Base-by-base conservation (phyloP, 2,888 invertebrate species). In the Heliconius aoede region DNA sequence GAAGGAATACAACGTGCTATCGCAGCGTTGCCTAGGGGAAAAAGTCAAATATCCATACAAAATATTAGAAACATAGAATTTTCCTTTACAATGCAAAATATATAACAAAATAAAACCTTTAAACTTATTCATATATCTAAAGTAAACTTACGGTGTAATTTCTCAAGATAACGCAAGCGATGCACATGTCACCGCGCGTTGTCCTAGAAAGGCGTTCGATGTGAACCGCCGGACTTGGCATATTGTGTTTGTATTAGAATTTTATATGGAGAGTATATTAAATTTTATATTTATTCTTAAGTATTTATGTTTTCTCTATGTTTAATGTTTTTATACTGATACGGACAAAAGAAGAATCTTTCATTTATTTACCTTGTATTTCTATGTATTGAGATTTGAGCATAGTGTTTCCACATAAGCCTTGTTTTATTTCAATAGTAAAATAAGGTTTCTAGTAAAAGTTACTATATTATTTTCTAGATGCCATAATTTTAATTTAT, bases 181-280 rank as follows among this genome's bases (percentile, higher is more conserved):
- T 62, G 62, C 61, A 75, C 71, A 71, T 28, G 75, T 71, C 75
- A 62, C 32, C 32, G 69, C 75, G 21, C 30, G 51, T 71, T 75
- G 75, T 61, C 75, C 75, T 75, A 71, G 32, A 75, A 75, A 71
- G 28, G 51, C 75, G 71, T 71, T 32, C 67, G 67, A 60, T 74
- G 58, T 67, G 18, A 75, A 71, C 75, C 75, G 7, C 75, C 62
- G 51, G 32, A 62, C 55, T 21, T 21, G 26, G 58, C 60, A 71
- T 58, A 71, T 32, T 26, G 69, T 55, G 30, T 36, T 65, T 65
- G 24, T 65, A 65, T 65, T 11, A 24, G 24, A 24, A 65, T 65
- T 24, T 65, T 36, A 65, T 36, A 65, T 65, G 15, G 15, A 15
- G 15, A 36, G 46, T 46, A 65, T 65, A 65, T 65, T 36, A 65